Evolutionary conservation across 2,797 vertebrate species (phyloP), one percentile per base, ranked within the genome.

Genomic region (Molossus alvarezi): DNA sequence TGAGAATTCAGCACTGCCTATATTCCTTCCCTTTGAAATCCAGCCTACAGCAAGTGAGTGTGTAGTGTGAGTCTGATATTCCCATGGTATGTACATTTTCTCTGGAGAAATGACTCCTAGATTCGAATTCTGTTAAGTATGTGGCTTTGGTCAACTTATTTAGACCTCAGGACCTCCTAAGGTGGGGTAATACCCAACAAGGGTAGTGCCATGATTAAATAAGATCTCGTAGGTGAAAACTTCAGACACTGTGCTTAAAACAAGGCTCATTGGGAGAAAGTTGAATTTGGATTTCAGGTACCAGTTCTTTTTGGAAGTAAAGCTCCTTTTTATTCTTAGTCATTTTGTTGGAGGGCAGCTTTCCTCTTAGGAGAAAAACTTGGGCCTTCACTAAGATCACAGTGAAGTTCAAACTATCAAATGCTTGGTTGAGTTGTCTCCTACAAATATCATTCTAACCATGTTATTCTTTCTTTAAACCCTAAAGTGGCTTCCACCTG

Each of bases 291-390:
- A 48, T 93, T 88, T 83, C 29, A 57, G 53, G 29, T n/a, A 51
- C 57, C 33, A 57, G 33, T 72, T 86, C 37, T 75, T 23, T 76
- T 87, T 81, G 45, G 72, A 81, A 79, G 51, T 33, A 62, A 94
- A 92, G 57, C 1, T 7, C 1, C 18, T 25, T 67, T 23, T 67
- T 23, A 9, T 25, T 1, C 41, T 11, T 41, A 13, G 11, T 33
- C 20, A 45, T 95, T 89, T 83, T 90, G 23, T 83, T 91, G 33
- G 27, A 58, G 29, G 45, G 13, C 55, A 76, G 48, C 23, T 86
- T 95, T 91, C 92, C 65, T 89, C 75, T 71, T 83, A 41, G 2
- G 29, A 89, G 87, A 79, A 91, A 94, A 95, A 55, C 51, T 53
- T 67, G 33, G 33, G 27, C 33, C 83, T 91, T 86, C 29, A 55